Conservation (phyloP, 2,113 vertebrate species). For the Rattus norvegicus region DNA sequence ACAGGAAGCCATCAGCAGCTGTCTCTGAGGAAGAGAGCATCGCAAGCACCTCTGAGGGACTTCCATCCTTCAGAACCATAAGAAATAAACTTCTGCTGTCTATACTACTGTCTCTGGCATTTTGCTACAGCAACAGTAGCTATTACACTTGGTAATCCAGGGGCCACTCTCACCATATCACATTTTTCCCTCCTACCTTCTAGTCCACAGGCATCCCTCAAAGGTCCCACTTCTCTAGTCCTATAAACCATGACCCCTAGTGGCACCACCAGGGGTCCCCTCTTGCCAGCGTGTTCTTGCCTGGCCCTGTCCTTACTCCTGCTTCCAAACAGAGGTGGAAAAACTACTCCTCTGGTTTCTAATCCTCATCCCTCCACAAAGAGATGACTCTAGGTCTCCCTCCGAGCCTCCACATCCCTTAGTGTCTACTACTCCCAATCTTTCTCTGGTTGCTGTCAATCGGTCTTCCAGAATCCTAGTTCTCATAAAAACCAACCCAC, state of each 20-base stretch:
- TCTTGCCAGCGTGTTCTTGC: not conserved
- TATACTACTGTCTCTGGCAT: not conserved
- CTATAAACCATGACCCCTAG: not conserved
- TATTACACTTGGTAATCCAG: not conserved
- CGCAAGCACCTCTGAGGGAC: not conserved
- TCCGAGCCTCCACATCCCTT: not conserved
- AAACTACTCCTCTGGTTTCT: not conserved
- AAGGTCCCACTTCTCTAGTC: accelerated
- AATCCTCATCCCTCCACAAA: not conserved
- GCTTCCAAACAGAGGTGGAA: not conserved
- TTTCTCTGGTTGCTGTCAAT: not conserved
- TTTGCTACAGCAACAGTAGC: not conserved
- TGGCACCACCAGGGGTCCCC: no score
- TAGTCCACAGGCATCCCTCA: no score
- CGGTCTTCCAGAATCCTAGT: not conserved
- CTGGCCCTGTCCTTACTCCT: not conserved
- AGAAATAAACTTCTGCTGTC: no score
- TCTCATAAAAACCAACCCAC: not conserved
- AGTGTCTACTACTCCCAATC: not conserved
- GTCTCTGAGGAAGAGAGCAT: not conserved
- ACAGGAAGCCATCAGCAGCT: not conserved
- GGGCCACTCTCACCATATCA: not conserved
- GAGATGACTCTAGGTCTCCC: not conserved
- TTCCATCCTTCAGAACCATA: not conserved
- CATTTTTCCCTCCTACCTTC: not conserved